phyloP scores from a whole-genome alignment of 2,888 invertebrate species.

The Hartigia nigra region DNA sequence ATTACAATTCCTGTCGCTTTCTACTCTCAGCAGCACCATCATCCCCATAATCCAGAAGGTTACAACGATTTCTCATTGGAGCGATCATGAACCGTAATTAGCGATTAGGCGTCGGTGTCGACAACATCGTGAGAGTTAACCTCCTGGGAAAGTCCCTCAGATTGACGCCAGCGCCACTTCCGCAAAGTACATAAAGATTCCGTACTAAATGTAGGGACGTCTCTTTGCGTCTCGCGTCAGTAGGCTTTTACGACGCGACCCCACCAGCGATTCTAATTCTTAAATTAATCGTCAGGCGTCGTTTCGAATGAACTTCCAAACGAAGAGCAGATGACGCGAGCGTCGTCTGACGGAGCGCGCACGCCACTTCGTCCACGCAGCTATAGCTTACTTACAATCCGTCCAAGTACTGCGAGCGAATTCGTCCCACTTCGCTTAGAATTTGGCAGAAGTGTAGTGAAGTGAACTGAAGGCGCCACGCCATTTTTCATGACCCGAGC shows the following conservation, averaged over 20 bases:
- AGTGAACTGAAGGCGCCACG: conserved; percentile 31
- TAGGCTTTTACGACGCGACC: not conserved
- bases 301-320: not conserved
- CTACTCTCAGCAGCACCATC: not conserved
- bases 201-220: not conserved
- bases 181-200: not conserved
- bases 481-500: conserved; percentile 53
- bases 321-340: not conserved
- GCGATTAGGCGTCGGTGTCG: not conserved
- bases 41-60: not conserved
- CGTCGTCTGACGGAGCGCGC: not conserved
- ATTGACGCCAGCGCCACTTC: not conserved
- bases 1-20: not conserved
- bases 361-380: not conserved
- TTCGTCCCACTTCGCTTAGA: conserved; percentile 22
- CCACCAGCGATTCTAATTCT: not conserved
- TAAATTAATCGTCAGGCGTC: not conserved
- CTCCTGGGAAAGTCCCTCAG: not conserved
- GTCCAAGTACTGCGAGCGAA: conserved; percentile 12
- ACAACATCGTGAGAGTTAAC: not conserved
- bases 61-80: conserved; percentile 1
- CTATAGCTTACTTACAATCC: not conserved
- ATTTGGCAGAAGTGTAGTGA: conserved; percentile 22
- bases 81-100: not conserved
- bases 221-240: not conserved